Evolutionary conservation across 1,140 invertebrate species (phyloP), one percentile per base, ranked within the genome.

Genomic region (Batillaria attramentaria): DNA sequence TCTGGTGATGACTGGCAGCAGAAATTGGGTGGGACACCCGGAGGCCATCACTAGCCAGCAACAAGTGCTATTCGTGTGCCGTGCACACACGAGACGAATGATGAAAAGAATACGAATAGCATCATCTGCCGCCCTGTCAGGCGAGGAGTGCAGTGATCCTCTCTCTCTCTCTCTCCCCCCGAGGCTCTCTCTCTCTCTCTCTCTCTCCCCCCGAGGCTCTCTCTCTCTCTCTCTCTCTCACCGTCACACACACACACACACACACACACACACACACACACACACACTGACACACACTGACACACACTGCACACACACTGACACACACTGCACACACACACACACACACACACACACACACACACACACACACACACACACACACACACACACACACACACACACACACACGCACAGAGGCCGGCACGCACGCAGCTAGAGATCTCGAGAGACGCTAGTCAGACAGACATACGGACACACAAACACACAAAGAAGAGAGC

Each of bases 261-360:
- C 57, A 62, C 57, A 31, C 57, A 60, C 57, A 31, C 57, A 60
- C 57, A 31, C 62, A 66, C 62, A 33, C 62, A 28, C 62, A 35
- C 62, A 66, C 31, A 1, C 62, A 33, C n/a, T 16, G 20, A 62
- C 57, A 62, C n/a, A 62, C 57, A 8, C 57, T n/a, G 6, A 62
- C 57, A 8, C 57, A 8, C 57, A 10, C 13, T 16, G 8, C 57
- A 62, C 57, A 8, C 57, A 62, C 57, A 62, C 57, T 6, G 20
- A 62, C n/a, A 10, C 57, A 62, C 57, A 62, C 31, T n/a, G 31
- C 57, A 62, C 57, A 8, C 57, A 62, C 57, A 62, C 57, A 8
- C 57, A 62, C n/a, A 10, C 57, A 62, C 57, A 62, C 31, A 16
- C 13, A 8, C 28, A 62, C 6, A 62, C 13, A 6, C 6, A 10